These are phyloP conservation scores for Drosophila vallismaia DNA, from an alignment of 2,888 invertebrate species.

Conservation along the genomic window DNA sequence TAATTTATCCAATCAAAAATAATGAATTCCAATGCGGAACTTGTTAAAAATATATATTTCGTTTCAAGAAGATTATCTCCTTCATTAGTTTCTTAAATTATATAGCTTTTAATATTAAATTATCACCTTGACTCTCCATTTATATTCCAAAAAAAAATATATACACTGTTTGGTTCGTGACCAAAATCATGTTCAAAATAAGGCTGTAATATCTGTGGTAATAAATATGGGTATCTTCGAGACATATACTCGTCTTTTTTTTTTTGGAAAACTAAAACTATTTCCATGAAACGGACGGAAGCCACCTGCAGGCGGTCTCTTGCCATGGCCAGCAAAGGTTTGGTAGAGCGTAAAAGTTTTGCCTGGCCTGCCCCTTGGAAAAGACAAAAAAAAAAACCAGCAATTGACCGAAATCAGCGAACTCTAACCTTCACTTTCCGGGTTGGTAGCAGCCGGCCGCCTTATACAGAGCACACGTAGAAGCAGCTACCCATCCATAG, in stretches of 20 bases:
- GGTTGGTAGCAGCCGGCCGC: slow-evolving; percentile 5
- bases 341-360: slow-evolving; percentile 51
- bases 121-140: slow-evolving; percentile 28
- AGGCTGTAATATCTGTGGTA: slow-evolving; percentile 49
- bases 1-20: slow-evolving; percentile 25
- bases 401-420: slow-evolving; percentile 60
- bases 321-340: slow-evolving; percentile 38
- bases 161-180: slow-evolving; percentile 16
- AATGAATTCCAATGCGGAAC: slow-evolving; percentile 12
- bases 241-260: slow-evolving; percentile 3
- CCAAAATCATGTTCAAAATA: slow-evolving; percentile 29
- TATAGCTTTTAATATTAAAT: not conserved
- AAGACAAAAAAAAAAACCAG: slow-evolving; percentile 12
- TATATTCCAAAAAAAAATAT: not conserved
- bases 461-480: slow-evolving; percentile 14
- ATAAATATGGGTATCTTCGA: slow-evolving; percentile 20
- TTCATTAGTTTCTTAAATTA: not conserved
- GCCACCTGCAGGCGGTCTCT: slow-evolving; percentile 47
- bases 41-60: not conserved
- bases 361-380: slow-evolving; percentile 2
- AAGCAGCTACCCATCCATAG: slow-evolving; percentile 40
- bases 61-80: not conserved
- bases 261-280: slow-evolving; percentile 22
- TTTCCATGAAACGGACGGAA: slow-evolving; percentile 53
- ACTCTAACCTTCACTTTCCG: slow-evolving; percentile 69